Base-by-base conservation (phyloP, 2,888 invertebrate genomes). In the Caenorhabditis zanzibari region DNA sequence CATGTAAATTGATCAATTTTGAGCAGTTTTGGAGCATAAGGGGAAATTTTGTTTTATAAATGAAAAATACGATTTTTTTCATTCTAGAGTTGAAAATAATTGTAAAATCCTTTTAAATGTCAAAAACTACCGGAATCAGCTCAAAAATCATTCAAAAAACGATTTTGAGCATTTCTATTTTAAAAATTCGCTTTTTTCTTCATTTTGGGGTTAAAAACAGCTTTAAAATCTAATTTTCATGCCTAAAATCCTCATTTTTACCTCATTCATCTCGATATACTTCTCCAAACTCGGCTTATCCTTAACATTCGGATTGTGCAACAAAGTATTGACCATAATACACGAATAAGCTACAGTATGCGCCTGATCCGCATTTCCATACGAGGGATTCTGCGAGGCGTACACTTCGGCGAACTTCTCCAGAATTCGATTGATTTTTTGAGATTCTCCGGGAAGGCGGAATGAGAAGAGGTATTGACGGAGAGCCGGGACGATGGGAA, bases 281-380 rank as follows among this genome's bases (percentile, higher is more conserved):
- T 84, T 82, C 19, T 86, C 88, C 44, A 88, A 58, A 14, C 85
- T 71, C 2, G 87, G 86, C 44, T 82, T 80, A 61, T 89, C 89
- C 59, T 86, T 89, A 32, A 89, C 85, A 28, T 84, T 85, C 16
- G 88, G 88, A 68, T 89, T 89, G 68, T 89, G 87, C 49, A 89
- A 68, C 28, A 89, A 68, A 1, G 89, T 89, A 72, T 89, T 89
- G n/a, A 89, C 84, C 88, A 88, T 88, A 59, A 89, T 86, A 69
- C 86, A 85, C 26, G 85, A 86, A 66, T 88, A 89, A 35, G 89
- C 81, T 16, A 89, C 84, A 16, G 86, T 84, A 73, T 86, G 81
- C 26, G 86, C 87, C n/a, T 82, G 71, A 69, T 88, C 88, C 9
- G 86, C 77, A 9, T 64, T 69, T 12, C 73, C 73, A 52, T 86